Conservation (phyloP, 2,113 vertebrate genomes). For the Salvelinus fontinalis region DNA sequence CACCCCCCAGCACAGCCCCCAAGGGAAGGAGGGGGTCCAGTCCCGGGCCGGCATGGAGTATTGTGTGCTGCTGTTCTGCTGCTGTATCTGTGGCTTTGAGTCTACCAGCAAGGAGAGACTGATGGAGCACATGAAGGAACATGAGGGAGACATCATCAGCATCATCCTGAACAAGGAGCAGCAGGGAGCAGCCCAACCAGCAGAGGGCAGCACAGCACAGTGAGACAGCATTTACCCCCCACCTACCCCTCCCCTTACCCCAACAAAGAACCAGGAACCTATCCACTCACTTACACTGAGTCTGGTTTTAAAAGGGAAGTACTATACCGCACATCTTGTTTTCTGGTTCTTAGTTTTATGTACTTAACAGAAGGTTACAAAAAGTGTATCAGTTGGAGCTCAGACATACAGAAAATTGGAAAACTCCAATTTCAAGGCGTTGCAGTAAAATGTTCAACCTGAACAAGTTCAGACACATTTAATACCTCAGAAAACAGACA, state of each 20-base stretch:
- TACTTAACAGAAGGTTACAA: background rate
- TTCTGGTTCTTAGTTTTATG: background rate
- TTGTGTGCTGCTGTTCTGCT: conserved; percentile 94
- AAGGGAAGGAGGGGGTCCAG: conserved; percentile 59
- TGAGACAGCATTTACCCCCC: conserved; percentile 43
- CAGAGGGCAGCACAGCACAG: conserved; percentile 42
- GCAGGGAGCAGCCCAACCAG: conserved; percentile 53
- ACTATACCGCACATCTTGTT: background rate
- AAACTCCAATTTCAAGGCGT: background rate
- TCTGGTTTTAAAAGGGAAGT: background rate
- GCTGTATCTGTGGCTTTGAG: conserved; percentile 96
- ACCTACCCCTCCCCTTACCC: background rate
- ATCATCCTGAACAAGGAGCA: conserved; percentile 95
- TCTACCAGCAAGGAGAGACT: conserved; percentile 94
- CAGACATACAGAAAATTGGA: too few relatives aligned
- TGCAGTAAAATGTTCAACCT: background rate
- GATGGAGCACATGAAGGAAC: conserved; percentile 98
- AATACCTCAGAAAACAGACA: conserved; percentile 64
- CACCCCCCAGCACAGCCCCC: conserved; percentile 37
- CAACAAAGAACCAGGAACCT: background rate
- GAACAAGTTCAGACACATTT: conserved; percentile 28
- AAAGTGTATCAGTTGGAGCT: background rate
- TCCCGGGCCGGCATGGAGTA: conserved; percentile 78
- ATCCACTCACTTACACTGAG: background rate
- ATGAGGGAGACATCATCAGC: conserved; percentile 96